phyloP scores from a whole-genome alignment of 2,888 invertebrate species.

The Aphidius colemani region DNA sequence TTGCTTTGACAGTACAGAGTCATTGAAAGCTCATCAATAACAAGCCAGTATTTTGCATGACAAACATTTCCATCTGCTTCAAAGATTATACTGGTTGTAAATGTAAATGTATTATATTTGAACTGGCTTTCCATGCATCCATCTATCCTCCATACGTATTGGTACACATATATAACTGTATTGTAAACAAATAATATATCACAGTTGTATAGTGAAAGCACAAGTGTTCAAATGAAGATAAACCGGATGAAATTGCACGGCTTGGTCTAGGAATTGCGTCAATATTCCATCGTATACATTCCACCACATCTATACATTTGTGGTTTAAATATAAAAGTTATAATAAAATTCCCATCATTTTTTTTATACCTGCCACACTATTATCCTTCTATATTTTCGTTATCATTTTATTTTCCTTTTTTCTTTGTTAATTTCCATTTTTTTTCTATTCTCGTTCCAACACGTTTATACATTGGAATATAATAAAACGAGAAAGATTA shows the following conservation, averaged over 20 bases:
- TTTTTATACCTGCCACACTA: neutral
- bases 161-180: neutral
- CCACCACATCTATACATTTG: neutral
- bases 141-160: conserved; percentile 1
- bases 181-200: neutral
- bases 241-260: conserved; percentile 2
- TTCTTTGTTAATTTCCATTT: neutral
- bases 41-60: conserved; percentile 12
- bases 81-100: conserved; percentile 18
- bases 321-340: too few relatives aligned
- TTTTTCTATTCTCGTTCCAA: neutral
- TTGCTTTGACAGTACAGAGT: too few relatives aligned
- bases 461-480: neutral
- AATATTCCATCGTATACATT: conserved; percentile 6
- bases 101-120: conserved; percentile 1
- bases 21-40: too few relatives aligned
- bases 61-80: conserved; percentile 21
- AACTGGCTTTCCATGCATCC: neutral
- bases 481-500: neutral
- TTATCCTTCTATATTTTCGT: neutral
- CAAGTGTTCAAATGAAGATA: conserved; percentile 4
- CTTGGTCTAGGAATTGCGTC: conserved; percentile 2
- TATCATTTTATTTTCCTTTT: neutral
- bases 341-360: too few relatives aligned
- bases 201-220: neutral